Conservation (phyloP, 2,888 invertebrate genomes). For the Eristalinus aeneus region DNA sequence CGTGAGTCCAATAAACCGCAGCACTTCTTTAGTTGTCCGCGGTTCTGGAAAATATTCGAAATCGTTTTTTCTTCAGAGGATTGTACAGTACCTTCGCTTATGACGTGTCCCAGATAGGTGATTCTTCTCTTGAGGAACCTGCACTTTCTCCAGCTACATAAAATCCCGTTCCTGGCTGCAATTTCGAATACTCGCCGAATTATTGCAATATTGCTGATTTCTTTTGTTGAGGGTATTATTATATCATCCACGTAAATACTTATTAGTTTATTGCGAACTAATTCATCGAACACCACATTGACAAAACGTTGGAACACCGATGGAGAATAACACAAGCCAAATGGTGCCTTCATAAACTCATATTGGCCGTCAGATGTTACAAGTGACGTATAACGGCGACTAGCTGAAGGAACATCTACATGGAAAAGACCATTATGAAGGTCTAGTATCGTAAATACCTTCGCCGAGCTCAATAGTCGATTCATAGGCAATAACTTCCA, state of each 20-base stretch:
- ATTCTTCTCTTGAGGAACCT: background rate
- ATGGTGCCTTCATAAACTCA: constrained; percentile 77
- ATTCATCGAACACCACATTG: too few relatives aligned
- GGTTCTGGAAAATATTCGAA: background rate
- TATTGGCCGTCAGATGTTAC: constrained; percentile 77
- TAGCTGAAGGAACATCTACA: constrained; percentile 2
- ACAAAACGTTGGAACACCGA: constrained; percentile 74
- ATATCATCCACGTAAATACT: too few relatives aligned
- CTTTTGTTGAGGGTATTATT: background rate
- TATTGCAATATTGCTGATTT: background rate
- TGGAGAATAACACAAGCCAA: constrained; percentile 77
- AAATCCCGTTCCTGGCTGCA: constrained; percentile 6
- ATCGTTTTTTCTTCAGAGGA: too few relatives aligned
- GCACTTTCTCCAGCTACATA: background rate
- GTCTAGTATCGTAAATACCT: constrained; percentile 72
- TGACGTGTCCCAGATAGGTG: background rate
- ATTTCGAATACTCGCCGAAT: background rate
- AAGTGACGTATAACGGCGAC: constrained; percentile 76
- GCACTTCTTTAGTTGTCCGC: too few relatives aligned
- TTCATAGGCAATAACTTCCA: too few relatives aligned
- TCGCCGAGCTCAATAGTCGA: constrained; percentile 75
- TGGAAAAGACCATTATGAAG: constrained; percentile 42
- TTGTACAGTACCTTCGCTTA: background rate
- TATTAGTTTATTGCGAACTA: too few relatives aligned
- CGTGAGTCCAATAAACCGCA: too few relatives aligned